phyloP scores from a whole-genome alignment of 2,113 vertebrate genomes.

The Leptocoma aspasia region DNA sequence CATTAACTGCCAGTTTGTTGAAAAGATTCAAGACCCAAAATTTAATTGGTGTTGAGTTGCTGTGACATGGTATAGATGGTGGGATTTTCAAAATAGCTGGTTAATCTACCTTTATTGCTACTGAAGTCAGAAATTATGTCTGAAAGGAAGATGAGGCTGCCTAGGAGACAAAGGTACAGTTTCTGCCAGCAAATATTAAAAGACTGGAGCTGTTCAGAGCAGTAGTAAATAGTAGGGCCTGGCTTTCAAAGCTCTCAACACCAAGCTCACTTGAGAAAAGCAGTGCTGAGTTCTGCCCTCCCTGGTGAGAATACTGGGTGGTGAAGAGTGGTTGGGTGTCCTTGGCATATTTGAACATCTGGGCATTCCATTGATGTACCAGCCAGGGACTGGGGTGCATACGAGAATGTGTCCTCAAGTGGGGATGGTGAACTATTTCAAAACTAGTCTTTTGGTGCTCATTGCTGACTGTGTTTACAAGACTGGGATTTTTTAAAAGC shows the following conservation, averaged over 20 bases:
- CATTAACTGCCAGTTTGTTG: conserved; percentile 1
- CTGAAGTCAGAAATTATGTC: not conserved
- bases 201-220: not conserved
- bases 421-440: not conserved
- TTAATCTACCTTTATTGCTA: not conserved
- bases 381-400: not conserved
- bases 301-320: not conserved
- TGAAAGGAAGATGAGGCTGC: not conserved
- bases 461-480: not conserved
- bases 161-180: not conserved
- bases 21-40: not conserved
- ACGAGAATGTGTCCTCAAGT: not conserved
- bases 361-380: not conserved
- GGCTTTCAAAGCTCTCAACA: not conserved
- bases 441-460: not conserved
- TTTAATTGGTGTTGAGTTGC: conserved; percentile 11
- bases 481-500: not conserved
- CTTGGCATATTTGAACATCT: not conserved
- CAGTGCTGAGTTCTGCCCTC: not conserved
- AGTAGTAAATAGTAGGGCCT: not conserved
- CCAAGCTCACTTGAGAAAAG: not conserved
- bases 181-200: not conserved
- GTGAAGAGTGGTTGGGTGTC: not conserved
- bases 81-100: not conserved
- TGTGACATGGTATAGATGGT: not conserved